Evolutionary conservation across 2,797 vertebrate genomes (phyloP), one percentile per base, ranked within the genome.

Genomic region (Clarias pachynema): DNA sequence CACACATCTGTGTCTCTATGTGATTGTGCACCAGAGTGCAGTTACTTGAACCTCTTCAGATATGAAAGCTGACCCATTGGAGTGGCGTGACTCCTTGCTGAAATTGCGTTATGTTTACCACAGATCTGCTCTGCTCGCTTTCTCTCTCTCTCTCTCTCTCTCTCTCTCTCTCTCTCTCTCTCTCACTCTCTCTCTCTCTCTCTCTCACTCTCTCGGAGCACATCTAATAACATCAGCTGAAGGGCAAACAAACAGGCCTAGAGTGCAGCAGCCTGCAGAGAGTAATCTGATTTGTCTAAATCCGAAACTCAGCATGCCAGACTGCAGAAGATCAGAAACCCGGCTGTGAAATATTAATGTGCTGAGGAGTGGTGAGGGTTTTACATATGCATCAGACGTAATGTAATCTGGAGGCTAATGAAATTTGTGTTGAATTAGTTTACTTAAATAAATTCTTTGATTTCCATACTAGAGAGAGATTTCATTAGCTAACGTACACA

Each of bases 61-160:
- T 92, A 94, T 93, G 90, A 94, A 93, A 91, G 92, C 89, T 94
- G 94, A 93, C 94, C 93, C 93, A 91, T 91, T 8, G 77, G 59
- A 87, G 77, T 85, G 91, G 84, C 86, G 84, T 89, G 91, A 88
- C 84, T 85, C 87, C 84, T 91, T 91, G 87, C 90, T 91, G 91
- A 95, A 93, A 94, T 93, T 92, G 91, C 92, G 91, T 91, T 89
- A 90, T 93, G 91, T 93, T 94, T 94, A 93, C 94, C 92, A 91
- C 89, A 90, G 91, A 91, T 89, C 89, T 89, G 89, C 87, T 74
- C 88, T 70, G 92, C 90, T 92, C 91, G 26, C n/a, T 56, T 40
- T 80, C 34, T 73, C 90, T 90, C 89, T 88, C 88, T 87, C 90
- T 87, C 78, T 89, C 80, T 92, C 90, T 91, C 31, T 73, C 90